Percentiles rank a stretch among this genome's conserved stretches.
Conservation (phyloP, 2,113 vertebrate species). For the Carettochelys insculpta region DNA sequence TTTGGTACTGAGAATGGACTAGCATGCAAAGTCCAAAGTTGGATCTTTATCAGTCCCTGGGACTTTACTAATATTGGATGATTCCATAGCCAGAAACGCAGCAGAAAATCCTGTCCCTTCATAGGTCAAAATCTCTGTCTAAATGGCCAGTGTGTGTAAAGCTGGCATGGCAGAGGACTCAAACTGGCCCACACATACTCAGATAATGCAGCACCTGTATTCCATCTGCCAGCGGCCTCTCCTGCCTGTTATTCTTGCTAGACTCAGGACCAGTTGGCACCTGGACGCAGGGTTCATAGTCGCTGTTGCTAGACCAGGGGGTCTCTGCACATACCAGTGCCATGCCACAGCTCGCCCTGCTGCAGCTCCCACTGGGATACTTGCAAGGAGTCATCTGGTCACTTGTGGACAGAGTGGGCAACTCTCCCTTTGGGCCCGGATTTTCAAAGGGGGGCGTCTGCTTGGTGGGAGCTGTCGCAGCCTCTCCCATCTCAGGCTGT, state of each 20-base stretch:
- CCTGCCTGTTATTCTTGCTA: background rate
- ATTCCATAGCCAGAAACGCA: background rate
- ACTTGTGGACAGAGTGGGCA: background rate
- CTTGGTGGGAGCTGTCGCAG: background rate
- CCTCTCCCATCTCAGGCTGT: background rate
- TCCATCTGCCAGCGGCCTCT: background rate
- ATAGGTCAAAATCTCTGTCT: background rate
- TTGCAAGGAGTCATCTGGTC: background rate
- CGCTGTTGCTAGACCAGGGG: background rate
- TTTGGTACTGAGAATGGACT: slow-evolving; percentile 13
- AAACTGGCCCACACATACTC: background rate
- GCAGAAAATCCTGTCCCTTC: background rate
- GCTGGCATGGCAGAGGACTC: background rate
- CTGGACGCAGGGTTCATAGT: background rate
- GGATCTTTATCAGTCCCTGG: background rate
- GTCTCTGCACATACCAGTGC: background rate
- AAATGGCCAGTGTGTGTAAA: background rate
- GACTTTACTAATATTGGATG: background rate
- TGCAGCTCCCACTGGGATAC: background rate
- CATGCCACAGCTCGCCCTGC: background rate
- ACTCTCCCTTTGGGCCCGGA: background rate
- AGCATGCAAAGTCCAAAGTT: background rate
- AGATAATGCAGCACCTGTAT: background rate
- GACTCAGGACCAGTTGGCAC: background rate
- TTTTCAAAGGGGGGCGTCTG: background rate